Percentiles rank a stretch among this genome's conserved stretches.
Evolutionary conservation across 1,140 invertebrate genomes (phyloP).

Genomic region (Ceratosolen fusciceps): DNA sequence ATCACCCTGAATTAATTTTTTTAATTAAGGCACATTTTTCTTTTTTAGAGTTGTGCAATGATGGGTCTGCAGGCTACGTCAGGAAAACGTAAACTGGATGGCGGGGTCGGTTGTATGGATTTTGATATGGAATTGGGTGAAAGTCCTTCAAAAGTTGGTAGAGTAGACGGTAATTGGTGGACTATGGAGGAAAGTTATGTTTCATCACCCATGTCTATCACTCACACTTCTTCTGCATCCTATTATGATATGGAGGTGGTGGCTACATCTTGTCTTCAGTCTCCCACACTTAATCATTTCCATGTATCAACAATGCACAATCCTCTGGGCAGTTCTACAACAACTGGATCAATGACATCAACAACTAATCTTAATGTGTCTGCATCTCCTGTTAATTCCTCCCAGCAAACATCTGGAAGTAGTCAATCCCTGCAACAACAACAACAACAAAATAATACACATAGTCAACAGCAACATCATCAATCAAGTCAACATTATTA

Average conservation of each 20-base stretch:
- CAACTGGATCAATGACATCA: background rate
- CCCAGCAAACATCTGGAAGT: background rate
- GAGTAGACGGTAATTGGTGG: slow-evolving; percentile 70
- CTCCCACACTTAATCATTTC: slow-evolving; percentile 43
- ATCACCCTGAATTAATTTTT: too few species aligned
- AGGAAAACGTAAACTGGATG: slow-evolving; percentile 79
- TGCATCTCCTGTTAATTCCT: background rate
- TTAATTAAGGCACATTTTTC: background rate
- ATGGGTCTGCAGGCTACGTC: slow-evolving; percentile 83
- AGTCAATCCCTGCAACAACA: slow-evolving; percentile 11
- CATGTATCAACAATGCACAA: slow-evolving; percentile 48
- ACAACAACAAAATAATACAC: background rate
- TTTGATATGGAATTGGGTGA: slow-evolving; percentile 70
- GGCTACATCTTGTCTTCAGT: slow-evolving; percentile 58
- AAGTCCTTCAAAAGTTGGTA: slow-evolving; percentile 67
- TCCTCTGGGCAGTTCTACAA: slow-evolving; percentile 27
- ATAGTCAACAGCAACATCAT: slow-evolving; percentile 38
- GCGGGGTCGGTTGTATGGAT: slow-evolving; percentile 70
- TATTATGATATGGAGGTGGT: slow-evolving; percentile 65
- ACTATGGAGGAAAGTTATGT: slow-evolving; percentile 68
- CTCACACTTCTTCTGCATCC: slow-evolving; percentile 53
- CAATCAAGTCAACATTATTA: slow-evolving; percentile 20
- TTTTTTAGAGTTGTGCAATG: slow-evolving; percentile 80
- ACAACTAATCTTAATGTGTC: background rate
- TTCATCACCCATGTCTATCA: slow-evolving; percentile 46